phyloP scores from a whole-genome alignment of 2,113 vertebrate species.

The Galemys pyrenaicus region DNA sequence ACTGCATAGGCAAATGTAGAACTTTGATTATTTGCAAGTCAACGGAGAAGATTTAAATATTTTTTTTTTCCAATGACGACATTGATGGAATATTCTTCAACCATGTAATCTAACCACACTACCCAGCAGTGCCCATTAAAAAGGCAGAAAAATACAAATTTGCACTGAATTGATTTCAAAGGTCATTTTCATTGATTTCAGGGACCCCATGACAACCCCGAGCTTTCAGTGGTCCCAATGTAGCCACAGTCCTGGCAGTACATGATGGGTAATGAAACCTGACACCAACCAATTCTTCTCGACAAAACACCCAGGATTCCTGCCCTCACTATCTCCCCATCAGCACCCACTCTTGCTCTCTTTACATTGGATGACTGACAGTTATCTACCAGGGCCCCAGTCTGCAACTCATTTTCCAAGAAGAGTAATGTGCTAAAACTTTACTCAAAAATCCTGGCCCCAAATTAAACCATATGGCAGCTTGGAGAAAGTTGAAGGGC shows the following conservation, averaged over 20 bases:
- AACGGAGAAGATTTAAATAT: not conserved
- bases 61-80: not conserved
- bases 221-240: not conserved
- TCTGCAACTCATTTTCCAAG: not conserved
- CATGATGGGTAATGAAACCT: rapidly evolving
- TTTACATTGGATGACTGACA: not conserved
- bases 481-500: not conserved
- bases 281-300: not conserved
- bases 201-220: not conserved
- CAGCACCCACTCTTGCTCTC: rapidly evolving
- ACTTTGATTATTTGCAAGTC: not conserved
- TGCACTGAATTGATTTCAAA: not conserved
- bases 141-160: not conserved
- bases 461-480: not conserved
- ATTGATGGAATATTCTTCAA: not conserved
- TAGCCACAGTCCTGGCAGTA: rapidly evolving
- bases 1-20: not conserved
- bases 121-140: not conserved
- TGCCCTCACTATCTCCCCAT: rapidly evolving
- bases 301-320: rapidly evolving
- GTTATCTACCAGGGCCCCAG: not conserved
- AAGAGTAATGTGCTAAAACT: not conserved
- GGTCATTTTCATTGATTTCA: not conserved
- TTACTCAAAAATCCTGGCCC: not conserved
- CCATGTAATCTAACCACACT: not conserved